Evolutionary conservation across 2,797 vertebrate species (phyloP), one percentile per base, ranked within the genome.

Genomic region (Halcyon chelicuti): DNA sequence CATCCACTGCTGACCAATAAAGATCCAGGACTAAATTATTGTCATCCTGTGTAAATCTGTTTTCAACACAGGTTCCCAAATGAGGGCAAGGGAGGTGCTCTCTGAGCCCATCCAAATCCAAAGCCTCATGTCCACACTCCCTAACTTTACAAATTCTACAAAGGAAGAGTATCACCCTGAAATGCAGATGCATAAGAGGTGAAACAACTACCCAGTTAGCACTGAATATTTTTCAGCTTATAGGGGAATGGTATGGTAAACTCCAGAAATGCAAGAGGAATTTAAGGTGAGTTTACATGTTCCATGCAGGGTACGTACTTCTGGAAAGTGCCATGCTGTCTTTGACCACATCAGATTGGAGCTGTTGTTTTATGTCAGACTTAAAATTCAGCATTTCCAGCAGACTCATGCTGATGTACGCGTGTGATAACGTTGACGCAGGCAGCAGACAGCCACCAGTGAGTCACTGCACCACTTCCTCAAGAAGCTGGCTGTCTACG

Each of bases 381-480:
- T 63, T 77, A 26, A 79, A 88, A 83, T 49, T n/a, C 65, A 75
- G 10, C 46, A 10, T 77, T 86, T 88, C 65, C 78, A 93, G 87
- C 82, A 95, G 91, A 58, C 35, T 94, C 78, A 37, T 75, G 87
- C 65, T 86, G 91, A 82, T 91, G 79, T 23, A 70, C 0, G 28
- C 79, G 9, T 63, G 63, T 21, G 93, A 44, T 84, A 82, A 17
- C 68, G 33, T 33, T 93, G 93, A 86, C 12, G 63, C 89, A 92
- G 85, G 82, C 85, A 90, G 88, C 87, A 94, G 87, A 74, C 52
- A 90, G 87, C 75, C 42, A 12, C 85, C 71, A 52, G 52, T 92
- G 95, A 94, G 90, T 94, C 93, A 94, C 86, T 7, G 14, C 40
- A 40, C 7, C 9, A 2, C 61, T 78, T 86, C 85, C 74, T 87